Percentiles rank a stretch among this genome's conserved stretches.
phyloP scores from a whole-genome alignment of 2,113 vertebrate species.

The Pan troglodytes region NHGRI_mPanTro3-v2.1_pri NC_072401.2:150250001-150250500 shows the following conservation, averaged over 20 bases:
- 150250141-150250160: neutral
- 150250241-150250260: neutral
- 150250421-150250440: neutral
- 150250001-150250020: too few species aligned
- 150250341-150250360: neutral
- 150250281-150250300: neutral
- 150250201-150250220: neutral
- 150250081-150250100: too few species aligned
- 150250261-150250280: neutral
- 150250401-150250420: neutral
- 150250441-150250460: neutral
- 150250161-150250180: neutral
- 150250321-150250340: neutral
- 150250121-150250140: too few species aligned
- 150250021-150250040: too few species aligned
- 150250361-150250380: neutral
- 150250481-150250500: neutral
- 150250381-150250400: neutral
- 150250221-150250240: neutral
- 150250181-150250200: neutral
- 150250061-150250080: too few species aligned
- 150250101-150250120: neutral
- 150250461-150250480: neutral
- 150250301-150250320: neutral
- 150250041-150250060: too few species aligned